These are phyloP conservation scores for Cynopterus brachyotis DNA, from an alignment of 2,113 vertebrate species.

Conservation along the genomic window DNA sequence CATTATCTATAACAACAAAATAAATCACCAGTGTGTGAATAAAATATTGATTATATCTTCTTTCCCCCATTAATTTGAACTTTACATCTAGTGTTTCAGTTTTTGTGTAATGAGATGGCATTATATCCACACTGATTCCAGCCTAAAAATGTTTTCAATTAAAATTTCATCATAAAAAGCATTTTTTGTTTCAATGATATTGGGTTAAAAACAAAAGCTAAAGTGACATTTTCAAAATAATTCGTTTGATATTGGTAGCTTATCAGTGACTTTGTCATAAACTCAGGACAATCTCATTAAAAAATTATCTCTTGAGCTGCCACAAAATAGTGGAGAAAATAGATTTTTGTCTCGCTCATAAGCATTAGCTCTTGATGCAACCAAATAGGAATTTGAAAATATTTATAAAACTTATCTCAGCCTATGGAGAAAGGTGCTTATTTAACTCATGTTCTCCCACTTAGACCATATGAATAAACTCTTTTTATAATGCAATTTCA, in stretches of 20 bases:
- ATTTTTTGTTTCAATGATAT: slow-evolving; percentile 23
- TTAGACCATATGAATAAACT: background rate
- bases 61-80: slow-evolving; percentile 19
- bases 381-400: background rate
- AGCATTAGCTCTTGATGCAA: background rate
- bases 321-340: background rate
- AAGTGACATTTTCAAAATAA: slow-evolving; percentile 30
- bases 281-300: background rate
- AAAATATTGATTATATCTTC: slow-evolving; percentile 44
- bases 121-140: background rate
- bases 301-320: background rate
- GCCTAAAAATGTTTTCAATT: background rate
- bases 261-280: background rate
- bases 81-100: slow-evolving; percentile 25
- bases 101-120: slow-evolving; percentile 26
- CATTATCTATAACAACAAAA: slow-evolving; percentile 58
- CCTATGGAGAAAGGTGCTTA: background rate
- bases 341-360: background rate
- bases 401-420: background rate
- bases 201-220: slow-evolving; percentile 16
- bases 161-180: slow-evolving; percentile 29
- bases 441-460: background rate
- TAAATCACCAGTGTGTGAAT: slow-evolving; percentile 48
- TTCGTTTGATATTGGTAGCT: background rate
- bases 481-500: background rate